These are phyloP conservation scores for Torymus auratus DNA, from an alignment of 2,888 invertebrate species.

Conservation along the genomic window DNA sequence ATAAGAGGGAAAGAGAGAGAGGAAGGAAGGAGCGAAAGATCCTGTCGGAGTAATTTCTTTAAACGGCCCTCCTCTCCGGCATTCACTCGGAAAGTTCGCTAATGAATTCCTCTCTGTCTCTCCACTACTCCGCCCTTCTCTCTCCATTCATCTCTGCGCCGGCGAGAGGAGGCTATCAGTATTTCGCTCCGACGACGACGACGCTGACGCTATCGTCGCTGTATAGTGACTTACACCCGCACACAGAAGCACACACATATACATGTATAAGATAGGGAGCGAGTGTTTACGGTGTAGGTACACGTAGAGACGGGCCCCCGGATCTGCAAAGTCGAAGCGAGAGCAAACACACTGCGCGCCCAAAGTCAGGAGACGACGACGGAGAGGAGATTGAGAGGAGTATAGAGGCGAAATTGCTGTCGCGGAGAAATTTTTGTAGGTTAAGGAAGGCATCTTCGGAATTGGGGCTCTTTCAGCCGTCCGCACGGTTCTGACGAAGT, in stretches of 20 bases:
- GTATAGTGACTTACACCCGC: neutral
- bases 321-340: too few species aligned
- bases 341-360: too few species aligned
- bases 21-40: slow-evolving; percentile 24
- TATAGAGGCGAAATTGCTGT: too few species aligned
- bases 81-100: slow-evolving; percentile 54
- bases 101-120: slow-evolving; percentile 62
- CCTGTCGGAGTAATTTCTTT: slow-evolving; percentile 61
- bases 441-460: too few species aligned
- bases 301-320: too few species aligned
- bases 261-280: neutral
- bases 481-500: too few species aligned
- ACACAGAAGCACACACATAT: neutral
- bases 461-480: too few species aligned
- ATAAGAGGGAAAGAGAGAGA: slow-evolving; percentile 25
- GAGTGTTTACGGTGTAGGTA: too few species aligned
- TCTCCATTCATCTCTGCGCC: slow-evolving; percentile 8
- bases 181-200: neutral
- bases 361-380: too few species aligned
- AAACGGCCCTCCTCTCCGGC: slow-evolving; percentile 50
- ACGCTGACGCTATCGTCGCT: neutral
- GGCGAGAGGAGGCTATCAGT: slow-evolving; percentile 1
- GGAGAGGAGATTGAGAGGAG: neutral
- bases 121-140: neutral
- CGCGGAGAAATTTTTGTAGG: too few species aligned